Conservation (phyloP, 2,113 vertebrate species). For the Psittacula cyanocephala region DNA sequence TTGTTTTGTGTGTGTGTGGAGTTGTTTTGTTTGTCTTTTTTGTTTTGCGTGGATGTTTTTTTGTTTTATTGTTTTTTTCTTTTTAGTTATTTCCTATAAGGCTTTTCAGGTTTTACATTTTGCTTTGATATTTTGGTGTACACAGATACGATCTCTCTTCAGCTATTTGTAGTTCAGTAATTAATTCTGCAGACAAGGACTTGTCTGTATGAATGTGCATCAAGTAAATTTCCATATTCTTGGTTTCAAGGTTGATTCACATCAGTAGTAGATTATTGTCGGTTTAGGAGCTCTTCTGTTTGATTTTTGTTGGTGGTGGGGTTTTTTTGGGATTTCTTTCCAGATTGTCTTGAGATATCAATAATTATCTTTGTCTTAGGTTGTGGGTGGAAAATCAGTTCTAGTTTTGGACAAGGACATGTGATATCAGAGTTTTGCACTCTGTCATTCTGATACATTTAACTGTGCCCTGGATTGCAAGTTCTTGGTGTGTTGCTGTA, state of each 20-base stretch:
- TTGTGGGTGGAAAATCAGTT: background rate
- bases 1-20: background rate
- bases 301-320: background rate
- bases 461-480: background rate
- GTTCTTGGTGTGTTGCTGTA: background rate
- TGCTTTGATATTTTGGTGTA: background rate
- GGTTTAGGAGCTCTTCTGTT: background rate
- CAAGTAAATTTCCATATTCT: background rate
- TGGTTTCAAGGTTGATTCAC: background rate
- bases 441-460: background rate
- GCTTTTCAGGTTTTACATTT: background rate
- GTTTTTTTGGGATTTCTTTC: background rate
- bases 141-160: background rate
- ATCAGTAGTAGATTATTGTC: background rate
- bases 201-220: background rate
- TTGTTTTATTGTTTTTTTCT: background rate
- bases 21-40: background rate
- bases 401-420: background rate
- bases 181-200: background rate
- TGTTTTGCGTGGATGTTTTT: background rate
- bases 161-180: background rate
- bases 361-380: background rate
- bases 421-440: background rate
- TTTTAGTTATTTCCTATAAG: background rate
- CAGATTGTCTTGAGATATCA: background rate